Percentiles rank a stretch among this genome's conserved stretches.
Conservation (phyloP, 1,140 invertebrate genomes). For the Pseudomyrmex concolor region DNA sequence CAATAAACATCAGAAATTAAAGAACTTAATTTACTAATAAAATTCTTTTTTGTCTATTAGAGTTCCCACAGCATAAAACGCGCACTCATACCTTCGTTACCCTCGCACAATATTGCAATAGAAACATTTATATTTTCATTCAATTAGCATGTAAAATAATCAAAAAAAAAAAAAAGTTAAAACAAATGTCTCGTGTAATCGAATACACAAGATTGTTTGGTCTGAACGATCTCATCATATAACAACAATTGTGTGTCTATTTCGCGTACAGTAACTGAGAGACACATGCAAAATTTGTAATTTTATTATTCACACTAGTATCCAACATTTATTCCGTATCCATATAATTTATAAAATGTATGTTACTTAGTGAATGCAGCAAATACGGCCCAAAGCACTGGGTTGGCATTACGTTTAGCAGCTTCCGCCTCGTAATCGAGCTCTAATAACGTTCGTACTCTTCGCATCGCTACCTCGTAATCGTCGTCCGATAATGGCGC, state of each 20-base stretch:
- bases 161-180: no score
- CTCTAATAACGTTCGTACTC: constrained; percentile 97
- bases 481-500: constrained; percentile 99
- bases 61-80: no score
- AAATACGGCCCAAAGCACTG: constrained; percentile 99
- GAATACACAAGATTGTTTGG: constrained; percentile 68
- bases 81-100: no score
- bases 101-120: no score
- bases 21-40: constrained; percentile 32
- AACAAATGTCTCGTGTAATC: constrained; percentile 57
- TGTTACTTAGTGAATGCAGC: constrained; percentile 98
- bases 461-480: constrained; percentile 98
- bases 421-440: constrained; percentile 98
- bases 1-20: constrained; percentile 55
- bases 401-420: constrained; percentile 93
- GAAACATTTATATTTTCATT: constrained; percentile 10
- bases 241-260: constrained; percentile 64
- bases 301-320: constrained; percentile 71
- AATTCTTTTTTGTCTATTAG: no score
- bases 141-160: constrained; percentile 43
- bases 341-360: constrained; percentile 58
- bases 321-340: constrained; percentile 65
- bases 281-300: constrained; percentile 70
- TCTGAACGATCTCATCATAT: constrained; percentile 68
- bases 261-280: constrained; percentile 65